phyloP scores from a whole-genome alignment of 2,113 vertebrate species.

The Australoheros scitulus region DNA sequence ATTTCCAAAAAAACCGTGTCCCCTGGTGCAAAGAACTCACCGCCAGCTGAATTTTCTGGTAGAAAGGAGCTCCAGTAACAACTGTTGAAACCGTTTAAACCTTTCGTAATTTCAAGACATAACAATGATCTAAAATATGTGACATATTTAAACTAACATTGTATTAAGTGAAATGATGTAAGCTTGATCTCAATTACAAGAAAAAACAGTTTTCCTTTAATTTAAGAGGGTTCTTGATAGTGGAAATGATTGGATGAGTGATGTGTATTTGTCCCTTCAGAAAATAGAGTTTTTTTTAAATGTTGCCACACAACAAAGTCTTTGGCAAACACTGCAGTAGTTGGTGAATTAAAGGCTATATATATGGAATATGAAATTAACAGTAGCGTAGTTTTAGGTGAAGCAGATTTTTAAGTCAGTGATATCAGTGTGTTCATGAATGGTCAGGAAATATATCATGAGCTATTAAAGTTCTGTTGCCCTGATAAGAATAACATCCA shows the following conservation, averaged over 20 bases:
- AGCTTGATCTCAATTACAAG: neutral
- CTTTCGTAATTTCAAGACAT: neutral
- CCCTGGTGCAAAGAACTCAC: neutral
- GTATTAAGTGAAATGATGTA: neutral
- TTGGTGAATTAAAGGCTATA: neutral
- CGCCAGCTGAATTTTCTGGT: slow-evolving; percentile 4
- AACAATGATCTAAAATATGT: neutral
- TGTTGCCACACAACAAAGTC: neutral
- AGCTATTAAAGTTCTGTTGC: neutral
- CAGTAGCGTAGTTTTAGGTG: neutral
- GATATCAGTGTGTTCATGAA: neutral
- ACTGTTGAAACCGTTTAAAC: slow-evolving; percentile 6
- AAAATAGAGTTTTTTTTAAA: neutral
- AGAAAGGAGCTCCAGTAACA: neutral
- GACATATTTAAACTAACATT: neutral
- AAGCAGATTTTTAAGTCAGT: neutral
- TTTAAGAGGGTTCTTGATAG: neutral
- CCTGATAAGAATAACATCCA: neutral
- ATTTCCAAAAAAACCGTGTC: neutral
- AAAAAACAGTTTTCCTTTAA: neutral
- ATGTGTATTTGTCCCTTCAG: neutral
- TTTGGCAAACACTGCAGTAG: neutral
- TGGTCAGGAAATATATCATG: neutral
- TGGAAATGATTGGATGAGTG: neutral
- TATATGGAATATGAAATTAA: neutral